Evolutionary conservation across 1,140 invertebrate species (phyloP).

Genomic region (Drosophila lacteicornis): DNA sequence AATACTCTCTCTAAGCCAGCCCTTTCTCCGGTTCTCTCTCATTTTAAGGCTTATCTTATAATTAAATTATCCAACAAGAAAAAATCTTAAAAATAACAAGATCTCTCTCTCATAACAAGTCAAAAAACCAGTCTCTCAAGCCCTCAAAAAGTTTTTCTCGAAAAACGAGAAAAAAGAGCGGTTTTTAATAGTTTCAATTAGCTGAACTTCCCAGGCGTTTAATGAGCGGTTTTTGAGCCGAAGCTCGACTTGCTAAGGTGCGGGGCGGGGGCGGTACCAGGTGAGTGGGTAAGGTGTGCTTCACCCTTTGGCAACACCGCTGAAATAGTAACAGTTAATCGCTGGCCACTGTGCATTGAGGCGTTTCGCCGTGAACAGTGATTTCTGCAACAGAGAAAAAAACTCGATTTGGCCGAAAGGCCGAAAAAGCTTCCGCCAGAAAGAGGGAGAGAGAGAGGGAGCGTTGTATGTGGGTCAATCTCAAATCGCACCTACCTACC

Average conservation of each 20-base stretch:
- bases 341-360: slow-evolving; percentile 45
- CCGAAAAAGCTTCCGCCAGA: slow-evolving; percentile 28
- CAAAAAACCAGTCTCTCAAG: slow-evolving; percentile 4
- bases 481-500: slow-evolving; percentile 11
- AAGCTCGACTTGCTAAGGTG: background rate
- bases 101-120: slow-evolving; percentile 5
- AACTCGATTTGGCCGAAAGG: slow-evolving; percentile 38
- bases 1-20: background rate
- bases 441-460: background rate
- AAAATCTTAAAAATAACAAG: slow-evolving; percentile 7
- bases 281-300: slow-evolving; percentile 43
- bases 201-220: slow-evolving; percentile 49
- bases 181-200: slow-evolving; percentile 55
- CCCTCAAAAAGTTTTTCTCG: slow-evolving; percentile 1
- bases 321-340: slow-evolving; percentile 48
- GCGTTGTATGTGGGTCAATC: slow-evolving; percentile 40
- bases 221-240: slow-evolving; percentile 25
- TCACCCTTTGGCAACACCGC: slow-evolving; percentile 47
- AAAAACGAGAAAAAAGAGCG: slow-evolving; percentile 3
- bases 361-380: slow-evolving; percentile 43
- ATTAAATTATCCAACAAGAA: slow-evolving; percentile 24
- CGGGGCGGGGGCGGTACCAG: slow-evolving; percentile 13
- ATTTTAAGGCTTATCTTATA: slow-evolving; percentile 6
- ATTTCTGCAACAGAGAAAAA: slow-evolving; percentile 49
- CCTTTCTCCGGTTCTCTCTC: slow-evolving; percentile 8